Conservation (phyloP, 1,140 invertebrate species). For the Tetramorium simillimum region DNA sequence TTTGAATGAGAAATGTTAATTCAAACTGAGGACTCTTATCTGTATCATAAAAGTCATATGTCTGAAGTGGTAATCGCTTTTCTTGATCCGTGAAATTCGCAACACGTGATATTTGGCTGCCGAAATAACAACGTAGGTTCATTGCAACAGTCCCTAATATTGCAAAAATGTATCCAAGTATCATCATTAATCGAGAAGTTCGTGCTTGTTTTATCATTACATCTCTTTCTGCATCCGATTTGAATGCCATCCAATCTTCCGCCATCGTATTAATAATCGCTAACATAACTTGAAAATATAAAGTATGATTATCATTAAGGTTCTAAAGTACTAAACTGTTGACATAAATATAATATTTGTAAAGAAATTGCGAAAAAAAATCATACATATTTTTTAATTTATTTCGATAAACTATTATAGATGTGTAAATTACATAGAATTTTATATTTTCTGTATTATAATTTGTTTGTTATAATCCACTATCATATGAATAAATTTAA, state of each 20-base stretch:
- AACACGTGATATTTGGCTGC: no score
- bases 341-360: no score
- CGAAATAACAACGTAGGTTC: no score
- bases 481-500: no score
- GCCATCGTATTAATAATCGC: background rate
- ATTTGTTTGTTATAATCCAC: no score
- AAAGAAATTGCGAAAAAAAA: no score
- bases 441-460: no score
- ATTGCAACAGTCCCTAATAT: background rate
- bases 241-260: background rate
- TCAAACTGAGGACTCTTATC: constrained; percentile 20
- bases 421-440: no score
- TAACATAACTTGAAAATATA: background rate
- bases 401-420: no score
- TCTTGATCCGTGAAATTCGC: no score
- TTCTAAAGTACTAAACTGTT: no score
- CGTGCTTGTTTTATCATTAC: background rate
- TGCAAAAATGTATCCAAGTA: background rate
- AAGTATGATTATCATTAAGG: background rate
- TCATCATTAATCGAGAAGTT: background rate
- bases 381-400: no score
- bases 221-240: background rate
- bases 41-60: background rate
- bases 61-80: background rate
- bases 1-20: background rate